Base-by-base conservation (phyloP, 2,888 invertebrate species). In the Harpalus rufipes region DNA sequence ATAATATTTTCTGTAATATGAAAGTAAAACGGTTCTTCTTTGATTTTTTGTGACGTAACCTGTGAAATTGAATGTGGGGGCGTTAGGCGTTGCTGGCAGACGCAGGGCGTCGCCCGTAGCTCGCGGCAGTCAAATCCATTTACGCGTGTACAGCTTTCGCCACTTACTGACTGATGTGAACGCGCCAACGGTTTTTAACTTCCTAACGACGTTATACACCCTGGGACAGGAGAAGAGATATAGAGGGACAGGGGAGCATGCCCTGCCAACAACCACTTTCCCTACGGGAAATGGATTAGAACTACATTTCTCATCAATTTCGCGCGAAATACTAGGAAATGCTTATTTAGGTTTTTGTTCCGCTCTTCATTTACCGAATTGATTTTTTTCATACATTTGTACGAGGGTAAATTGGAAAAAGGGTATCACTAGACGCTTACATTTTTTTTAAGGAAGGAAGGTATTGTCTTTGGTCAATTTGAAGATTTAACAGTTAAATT, bases 91-190 rank as follows among this genome's bases (percentile, higher is more conserved):
- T 8, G 32, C 39, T 14, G 32, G 12, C 14, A 3, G 21, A 5
- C 25, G 18, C 14, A 14, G 7, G 14, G 68, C 41, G 68, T 44
- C 18, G 72, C 10, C 18, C 21, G 14, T 7, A 10, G 72, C 72
- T 18, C 44, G 12, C 39, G 56, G 83, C 83, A 76, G 74, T 76
- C 44, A 59, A 76, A 83, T 83, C 83, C 83, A 83, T 83, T 83
- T 83, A 63, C 63, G 65, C 59, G 61, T 63, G 81, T 72, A 83
- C 83, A 83, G 51, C 59, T 61, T 83, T 83, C 44, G 16, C 74
- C 83, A 83, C 83, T 83, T 83, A 83, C 61, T 61, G 83, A 83
- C 83, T 74, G 83, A 83, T 74, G 83, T 12, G 72, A 74, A 74
- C 44, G 72, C 41, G 72, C 74, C n/a, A 74, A 81, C 41, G 81